Base-by-base conservation (phyloP, 2,888 invertebrate species). In the Rhogogaster chlorosoma region DNA sequence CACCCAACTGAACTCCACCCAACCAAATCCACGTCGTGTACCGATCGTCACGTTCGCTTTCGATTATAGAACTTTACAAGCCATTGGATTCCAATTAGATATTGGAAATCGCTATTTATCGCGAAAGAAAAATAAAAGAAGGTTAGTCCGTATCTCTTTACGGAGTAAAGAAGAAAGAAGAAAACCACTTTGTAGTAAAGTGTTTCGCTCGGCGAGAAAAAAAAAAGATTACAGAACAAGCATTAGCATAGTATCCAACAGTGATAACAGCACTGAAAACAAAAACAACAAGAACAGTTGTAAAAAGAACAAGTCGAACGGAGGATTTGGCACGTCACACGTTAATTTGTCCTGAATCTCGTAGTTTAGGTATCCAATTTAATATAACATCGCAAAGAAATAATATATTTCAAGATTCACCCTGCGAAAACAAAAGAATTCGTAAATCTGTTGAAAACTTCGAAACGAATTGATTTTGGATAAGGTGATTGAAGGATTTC, bases 81-180 rank as follows among this genome's bases (percentile, higher is more conserved):
- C 84, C 84, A 84, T 84, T 84, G 84, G 84, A 84, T 84, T 84
- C 84, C 84, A 84, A 84, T 84, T 84, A 84, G 84, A 84, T 84
- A 84, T 84, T 84, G 84, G 84, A 84, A 84, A 84, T 84, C 78
- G 84, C 75, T 84, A 84, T 84, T 84, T 84, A 84, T 84, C 77
- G 61, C n/a, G 42, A 42, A 77, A 67, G 61, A 77, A 77, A 36
- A 84, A 84, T 78, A 84, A 70, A 78, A 64, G 78, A 64, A 67
- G 78, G 42, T 77, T 67, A 61, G 38, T 80, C 84, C 77, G 84
- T 61, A 61, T 64, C 64, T 64, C 36, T 80, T 32, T 61, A 61
- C 18, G n/a, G 80, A 36, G 61, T 80, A 32, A 80, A 80, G 80
- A 38, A 36, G 61, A 80, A 80, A 80, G 80, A 80, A 80, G 80